Conservation (phyloP, 2,888 invertebrate genomes). For the Clunio marinus region DNA sequence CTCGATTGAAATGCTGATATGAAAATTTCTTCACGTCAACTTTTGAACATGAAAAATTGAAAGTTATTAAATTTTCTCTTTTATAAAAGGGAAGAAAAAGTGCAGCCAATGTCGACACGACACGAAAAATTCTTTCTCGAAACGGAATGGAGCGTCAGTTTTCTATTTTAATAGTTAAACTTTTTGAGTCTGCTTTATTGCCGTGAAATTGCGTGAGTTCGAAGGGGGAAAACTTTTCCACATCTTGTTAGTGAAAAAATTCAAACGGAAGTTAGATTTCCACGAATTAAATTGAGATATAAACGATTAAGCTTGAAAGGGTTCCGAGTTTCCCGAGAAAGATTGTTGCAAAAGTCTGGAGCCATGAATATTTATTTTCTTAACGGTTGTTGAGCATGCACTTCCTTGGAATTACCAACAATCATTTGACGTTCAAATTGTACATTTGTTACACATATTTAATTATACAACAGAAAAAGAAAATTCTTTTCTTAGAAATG, state of each 20-base stretch:
- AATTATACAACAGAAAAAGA: too few species aligned
- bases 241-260: neutral
- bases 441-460: too few species aligned
- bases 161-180: neutral
- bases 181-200: too few species aligned
- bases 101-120: neutral
- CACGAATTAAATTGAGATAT: neutral
- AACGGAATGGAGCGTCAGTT: neutral
- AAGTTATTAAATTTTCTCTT: constrained; percentile 34
- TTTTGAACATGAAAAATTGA: constrained; percentile 17
- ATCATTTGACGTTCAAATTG: too few species aligned
- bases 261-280: neutral
- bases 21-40: constrained; percentile 27
- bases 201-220: neutral
- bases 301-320: neutral
- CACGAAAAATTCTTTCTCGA: neutral
- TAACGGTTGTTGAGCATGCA: neutral
- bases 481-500: neutral
- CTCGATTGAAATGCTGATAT: constrained; percentile 4
- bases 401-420: too few species aligned
- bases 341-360: too few species aligned
- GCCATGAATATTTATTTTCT: neutral
- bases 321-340: neutral
- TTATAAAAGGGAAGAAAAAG: too few species aligned
- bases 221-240: neutral